Conservation (phyloP, 2,797 vertebrate genomes). For the Prunella strophiata region DNA sequence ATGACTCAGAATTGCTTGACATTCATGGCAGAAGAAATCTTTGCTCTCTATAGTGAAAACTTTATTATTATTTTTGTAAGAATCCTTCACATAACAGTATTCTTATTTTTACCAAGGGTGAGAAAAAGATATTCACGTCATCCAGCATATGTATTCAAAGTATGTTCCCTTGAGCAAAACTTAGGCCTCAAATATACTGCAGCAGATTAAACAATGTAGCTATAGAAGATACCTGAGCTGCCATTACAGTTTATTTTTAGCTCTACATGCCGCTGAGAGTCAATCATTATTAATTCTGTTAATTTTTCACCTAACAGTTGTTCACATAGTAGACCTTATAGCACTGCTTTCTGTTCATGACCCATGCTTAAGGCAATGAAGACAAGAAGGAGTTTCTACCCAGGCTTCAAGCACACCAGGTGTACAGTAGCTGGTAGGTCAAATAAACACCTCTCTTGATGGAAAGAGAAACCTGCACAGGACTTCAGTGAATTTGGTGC, state of each 20-base stretch:
- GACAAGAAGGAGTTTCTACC: neutral
- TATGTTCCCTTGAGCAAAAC: neutral
- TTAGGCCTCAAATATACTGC: neutral
- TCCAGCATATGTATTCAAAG: rapidly evolving
- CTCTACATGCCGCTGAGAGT: neutral
- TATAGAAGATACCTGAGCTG: neutral
- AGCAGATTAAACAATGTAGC: neutral
- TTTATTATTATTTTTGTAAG: neutral
- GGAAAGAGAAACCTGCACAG: neutral
- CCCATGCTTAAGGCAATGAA: neutral
- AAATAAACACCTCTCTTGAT: neutral
- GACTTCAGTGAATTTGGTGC: neutral
- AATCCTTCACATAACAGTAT: neutral
- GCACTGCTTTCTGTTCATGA: neutral
- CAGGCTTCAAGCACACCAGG: neutral
- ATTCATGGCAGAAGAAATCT: neutral
- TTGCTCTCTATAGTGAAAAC: neutral
- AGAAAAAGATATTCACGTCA: neutral
- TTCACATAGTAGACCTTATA: neutral
- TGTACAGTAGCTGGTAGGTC: neutral
- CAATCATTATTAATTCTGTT: neutral
- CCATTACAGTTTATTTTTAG: neutral
- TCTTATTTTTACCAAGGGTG: neutral
- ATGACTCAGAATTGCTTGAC: neutral
- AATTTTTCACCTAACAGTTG: neutral